These are phyloP conservation scores for Hexactinellida sp. DNA, from an alignment of 37 sponge, comb jelly and placozoan genomes.

Conservation along the genomic window DNA sequence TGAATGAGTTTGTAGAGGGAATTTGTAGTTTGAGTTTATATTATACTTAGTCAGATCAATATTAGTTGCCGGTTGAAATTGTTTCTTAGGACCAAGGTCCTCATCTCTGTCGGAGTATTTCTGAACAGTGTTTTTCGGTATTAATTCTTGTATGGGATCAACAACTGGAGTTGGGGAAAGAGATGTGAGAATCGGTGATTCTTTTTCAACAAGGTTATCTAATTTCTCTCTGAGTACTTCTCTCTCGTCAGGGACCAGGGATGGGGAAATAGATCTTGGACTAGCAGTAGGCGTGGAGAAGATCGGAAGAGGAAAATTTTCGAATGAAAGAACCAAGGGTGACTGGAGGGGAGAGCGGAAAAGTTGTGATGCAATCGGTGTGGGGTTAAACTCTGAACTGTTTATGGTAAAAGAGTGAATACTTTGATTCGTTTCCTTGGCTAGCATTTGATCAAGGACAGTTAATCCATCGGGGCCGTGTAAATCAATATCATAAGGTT, in stretches of 20 bases:
- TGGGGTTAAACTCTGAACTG: not conserved
- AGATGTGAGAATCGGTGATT: too few species aligned
- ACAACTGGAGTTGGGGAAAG: too few species aligned
- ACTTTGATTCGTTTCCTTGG: not conserved
- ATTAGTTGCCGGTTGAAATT: not conserved
- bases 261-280: not conserved
- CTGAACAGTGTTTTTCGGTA: too few species aligned
- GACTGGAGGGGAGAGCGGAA: not conserved
- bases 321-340: not conserved
- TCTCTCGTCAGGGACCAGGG: not conserved
- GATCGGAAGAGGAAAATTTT: not conserved
- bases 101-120: too few species aligned
- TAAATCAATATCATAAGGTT: conserved; percentile 7
- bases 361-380: not conserved
- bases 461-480: not conserved
- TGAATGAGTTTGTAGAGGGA: too few species aligned
- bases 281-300: conserved; percentile 3
- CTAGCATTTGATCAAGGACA: not conserved
- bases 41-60: not conserved
- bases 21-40: too few species aligned
- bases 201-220: too few species aligned
- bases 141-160: too few species aligned
- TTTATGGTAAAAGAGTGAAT: not conserved
- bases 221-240: not conserved
- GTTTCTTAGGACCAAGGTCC: not conserved